Conservation (phyloP, 92 coral and sea anemone genomes). For the Bergia sp. region DNA sequence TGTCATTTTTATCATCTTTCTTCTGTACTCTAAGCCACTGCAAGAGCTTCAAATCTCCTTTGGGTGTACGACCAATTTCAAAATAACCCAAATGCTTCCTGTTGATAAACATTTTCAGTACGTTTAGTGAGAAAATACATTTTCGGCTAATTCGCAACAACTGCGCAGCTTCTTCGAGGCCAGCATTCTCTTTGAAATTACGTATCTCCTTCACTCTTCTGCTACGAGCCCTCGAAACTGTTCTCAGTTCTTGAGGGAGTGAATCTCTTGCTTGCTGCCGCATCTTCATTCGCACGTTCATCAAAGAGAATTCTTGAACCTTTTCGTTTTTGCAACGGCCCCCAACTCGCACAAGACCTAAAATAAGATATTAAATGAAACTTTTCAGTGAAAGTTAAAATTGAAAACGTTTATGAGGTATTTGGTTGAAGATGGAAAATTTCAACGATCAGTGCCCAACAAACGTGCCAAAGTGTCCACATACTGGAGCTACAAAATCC, state of each 20-base stretch:
- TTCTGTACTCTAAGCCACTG: conserved; percentile 53
- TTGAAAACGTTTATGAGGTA: no score
- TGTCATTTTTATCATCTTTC: background rate
- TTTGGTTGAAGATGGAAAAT: background rate
- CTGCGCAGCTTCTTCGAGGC: conserved; percentile 38
- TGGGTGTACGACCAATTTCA: background rate
- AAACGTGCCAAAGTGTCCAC: no score
- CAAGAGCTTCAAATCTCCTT: conserved; percentile 41
- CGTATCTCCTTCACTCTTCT: conserved; percentile 6
- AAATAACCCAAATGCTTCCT: conserved; percentile 3
- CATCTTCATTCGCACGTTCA: conserved; percentile 44
- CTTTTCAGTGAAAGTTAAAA: background rate
- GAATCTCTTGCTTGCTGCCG: conserved; percentile 18
- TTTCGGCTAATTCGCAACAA: conserved; percentile 39
- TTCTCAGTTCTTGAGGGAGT: background rate
- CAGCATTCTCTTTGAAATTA: background rate
- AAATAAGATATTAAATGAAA: background rate
- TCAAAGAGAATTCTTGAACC: conserved; percentile 55
- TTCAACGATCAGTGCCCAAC: background rate
- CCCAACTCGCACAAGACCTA: conserved; percentile 88
- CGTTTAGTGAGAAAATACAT: conserved; percentile 51
- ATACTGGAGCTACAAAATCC: no score
- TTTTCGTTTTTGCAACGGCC: conserved; percentile 76
- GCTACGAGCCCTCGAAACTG: background rate
- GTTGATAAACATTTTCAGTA: conserved; percentile 22